phyloP scores from a whole-genome alignment of 1,140 invertebrate species.

The Copidosoma floridanum region DNA sequence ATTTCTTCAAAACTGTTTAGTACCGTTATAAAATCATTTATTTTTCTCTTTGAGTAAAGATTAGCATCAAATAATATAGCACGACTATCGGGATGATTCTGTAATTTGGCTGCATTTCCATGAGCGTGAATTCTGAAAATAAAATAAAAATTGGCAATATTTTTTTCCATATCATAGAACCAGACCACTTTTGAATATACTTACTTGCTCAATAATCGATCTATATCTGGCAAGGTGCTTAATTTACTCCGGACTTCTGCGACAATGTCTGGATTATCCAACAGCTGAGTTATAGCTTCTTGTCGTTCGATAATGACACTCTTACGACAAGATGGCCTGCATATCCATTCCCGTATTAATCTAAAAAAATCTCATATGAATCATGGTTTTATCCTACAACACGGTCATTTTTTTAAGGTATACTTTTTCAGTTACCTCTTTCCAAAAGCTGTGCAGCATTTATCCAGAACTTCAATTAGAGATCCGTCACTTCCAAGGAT shows the following conservation, averaged over 20 bases:
- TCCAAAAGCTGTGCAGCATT: constrained; percentile 90
- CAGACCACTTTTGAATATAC: constrained; percentile 26
- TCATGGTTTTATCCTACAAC: constrained; percentile 3
- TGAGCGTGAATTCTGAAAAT: constrained; percentile 78
- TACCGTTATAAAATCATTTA: constrained; percentile 78
- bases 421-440: constrained; percentile 62
- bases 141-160: background rate
- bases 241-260: constrained; percentile 68
- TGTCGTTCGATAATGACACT: constrained; percentile 76
- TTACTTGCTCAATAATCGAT: constrained; percentile 86
- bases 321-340: constrained; percentile 82
- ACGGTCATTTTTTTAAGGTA: background rate
- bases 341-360: constrained; percentile 88
- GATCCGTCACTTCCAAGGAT: constrained; percentile 79
- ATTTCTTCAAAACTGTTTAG: constrained; percentile 80
- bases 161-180: background rate
- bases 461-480: constrained; percentile 82
- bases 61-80: constrained; percentile 92
- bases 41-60: constrained; percentile 88
- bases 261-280: constrained; percentile 64
- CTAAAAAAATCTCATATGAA: too few species aligned
- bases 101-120: constrained; percentile 71
- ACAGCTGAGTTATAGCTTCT: constrained; percentile 78
- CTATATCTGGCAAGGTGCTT: constrained; percentile 86
- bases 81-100: constrained; percentile 85